Conservation (phyloP, 2,113 vertebrate species). For the Trematocara stigmaticum region DNA sequence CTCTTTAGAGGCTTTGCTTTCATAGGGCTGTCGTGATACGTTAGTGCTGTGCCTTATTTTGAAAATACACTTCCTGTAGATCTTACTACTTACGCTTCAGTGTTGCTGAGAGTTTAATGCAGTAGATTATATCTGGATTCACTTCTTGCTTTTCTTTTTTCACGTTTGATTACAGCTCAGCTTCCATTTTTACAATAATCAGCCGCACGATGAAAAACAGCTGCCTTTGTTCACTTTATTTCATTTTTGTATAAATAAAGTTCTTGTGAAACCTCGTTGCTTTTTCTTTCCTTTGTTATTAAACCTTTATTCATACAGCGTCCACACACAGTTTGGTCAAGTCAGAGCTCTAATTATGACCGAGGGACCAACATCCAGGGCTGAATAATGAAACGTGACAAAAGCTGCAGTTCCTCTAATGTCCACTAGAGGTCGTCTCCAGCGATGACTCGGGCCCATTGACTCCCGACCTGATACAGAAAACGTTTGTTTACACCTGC, state of each 20-base stretch:
- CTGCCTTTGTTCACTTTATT: not conserved
- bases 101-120: not conserved
- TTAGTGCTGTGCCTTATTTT: not conserved
- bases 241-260: conserved; percentile 53
- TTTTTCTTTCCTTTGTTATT: not conserved
- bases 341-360: not conserved
- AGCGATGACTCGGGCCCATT: not conserved
- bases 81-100: not conserved
- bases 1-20: not conserved
- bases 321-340: not conserved
- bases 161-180: not conserved
- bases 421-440: not conserved
- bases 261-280: not conserved
- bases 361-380: not conserved
- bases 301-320: not conserved
- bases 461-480: not conserved
- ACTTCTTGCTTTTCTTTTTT: not conserved
- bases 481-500: not conserved
- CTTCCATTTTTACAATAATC: not conserved
- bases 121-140: not conserved
- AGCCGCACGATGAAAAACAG: not conserved
- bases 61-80: not conserved
- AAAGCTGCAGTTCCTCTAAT: not conserved
- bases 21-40: not conserved
- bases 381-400: not conserved